Base-by-base conservation (phyloP, 2,797 vertebrate genomes). In the Chloroceryle inda region DNA sequence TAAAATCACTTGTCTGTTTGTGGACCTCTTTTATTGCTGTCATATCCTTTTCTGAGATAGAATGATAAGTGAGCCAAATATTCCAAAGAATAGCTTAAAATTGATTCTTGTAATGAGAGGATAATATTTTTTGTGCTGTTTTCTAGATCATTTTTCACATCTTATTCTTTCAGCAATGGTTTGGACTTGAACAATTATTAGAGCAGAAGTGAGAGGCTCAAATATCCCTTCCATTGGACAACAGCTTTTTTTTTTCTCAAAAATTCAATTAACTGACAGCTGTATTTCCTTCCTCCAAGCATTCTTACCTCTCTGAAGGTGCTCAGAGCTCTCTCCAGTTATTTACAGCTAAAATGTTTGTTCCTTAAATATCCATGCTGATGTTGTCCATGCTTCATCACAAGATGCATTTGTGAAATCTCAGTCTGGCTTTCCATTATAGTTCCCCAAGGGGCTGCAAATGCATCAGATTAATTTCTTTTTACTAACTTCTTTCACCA, bases 31-130 rank as follows among this genome's bases (percentile, higher is more conserved):
- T 89, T 79, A 78, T 77, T 94, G 52, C 19, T 88, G 47, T 72
- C 67, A 67, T 90, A 91, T 88, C 49, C 45, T 88, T 80, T 92
- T 88, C 79, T 56, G 31, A 90, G 66, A 89, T 44, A 76, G 20
- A 82, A 72, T 52, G 53, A 80, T 74, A 77, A 72, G 5, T 38
- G 15, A 84, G 33, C 2, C 42, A 75, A 94, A 75, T 66, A 73
- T 63, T 75, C 52, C 53, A 20, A 89, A 89, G 44, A 91, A 73
- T 19, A 76, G 35, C 33, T 24, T 78, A n/a, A 73, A 87, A 89
- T 35, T 89, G 50, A 85, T 80, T 50, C 56, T 76, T 0, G 0
- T 62, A 88, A 94, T 52, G 37, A 86, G 26, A 63, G 22, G 15
- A 73, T 83, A 45, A 15, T 47, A n/a, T 49, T 76, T 89, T 77